These are phyloP conservation scores for Stenolophus ochropezus DNA, from an alignment of 2,888 invertebrate genomes.

Conservation along the genomic window DNA sequence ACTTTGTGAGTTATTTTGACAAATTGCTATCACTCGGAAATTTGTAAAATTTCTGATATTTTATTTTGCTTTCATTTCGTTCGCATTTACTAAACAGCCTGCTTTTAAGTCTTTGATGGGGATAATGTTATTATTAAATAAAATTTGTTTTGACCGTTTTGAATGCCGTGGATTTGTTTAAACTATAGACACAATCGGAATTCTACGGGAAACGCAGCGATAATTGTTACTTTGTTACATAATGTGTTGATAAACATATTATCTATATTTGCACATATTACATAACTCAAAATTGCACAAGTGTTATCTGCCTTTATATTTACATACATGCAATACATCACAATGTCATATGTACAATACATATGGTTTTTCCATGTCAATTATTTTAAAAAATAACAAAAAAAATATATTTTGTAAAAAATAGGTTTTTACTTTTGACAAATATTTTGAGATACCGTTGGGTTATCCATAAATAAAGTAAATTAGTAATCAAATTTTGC, in stretches of 20 bases:
- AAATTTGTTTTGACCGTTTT: background rate
- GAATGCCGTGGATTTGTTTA: background rate
- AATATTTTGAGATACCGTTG: no score
- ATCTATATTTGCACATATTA: background rate
- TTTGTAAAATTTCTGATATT: background rate
- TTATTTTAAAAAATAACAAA: no score
- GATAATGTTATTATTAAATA: background rate
- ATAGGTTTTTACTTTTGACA: no score
- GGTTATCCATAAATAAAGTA: no score
- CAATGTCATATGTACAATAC: no score
- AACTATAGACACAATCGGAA: conserved; percentile 2
- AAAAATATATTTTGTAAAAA: no score
- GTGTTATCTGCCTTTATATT: no score
- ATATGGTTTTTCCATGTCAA: no score
- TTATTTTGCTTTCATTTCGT: background rate
- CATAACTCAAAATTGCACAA: background rate
- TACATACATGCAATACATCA: no score
- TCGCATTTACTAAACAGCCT: background rate
- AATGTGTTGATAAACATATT: background rate
- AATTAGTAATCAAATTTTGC: no score
- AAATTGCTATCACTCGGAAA: conserved; percentile 4
- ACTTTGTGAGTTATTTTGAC: conserved; percentile 10
- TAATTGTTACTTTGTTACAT: background rate
- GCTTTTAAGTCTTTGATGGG: background rate
- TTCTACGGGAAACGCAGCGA: background rate